phyloP scores from a whole-genome alignment of 2,888 invertebrate genomes.

The Acanthococcus lagerstroemiae region DNA sequence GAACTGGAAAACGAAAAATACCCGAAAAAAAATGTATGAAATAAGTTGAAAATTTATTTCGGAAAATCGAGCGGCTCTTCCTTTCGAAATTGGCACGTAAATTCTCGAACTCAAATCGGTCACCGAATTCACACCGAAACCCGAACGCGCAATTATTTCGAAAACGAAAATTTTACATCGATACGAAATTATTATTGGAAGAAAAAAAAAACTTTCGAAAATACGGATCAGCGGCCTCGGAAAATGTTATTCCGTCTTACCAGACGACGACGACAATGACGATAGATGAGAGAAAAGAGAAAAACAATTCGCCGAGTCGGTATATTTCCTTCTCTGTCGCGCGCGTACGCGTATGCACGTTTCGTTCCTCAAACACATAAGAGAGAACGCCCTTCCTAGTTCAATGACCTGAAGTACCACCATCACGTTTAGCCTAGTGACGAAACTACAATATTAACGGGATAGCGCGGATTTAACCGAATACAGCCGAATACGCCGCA shows the following conservation, averaged over 20 bases:
- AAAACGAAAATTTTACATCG: too few relatives aligned
- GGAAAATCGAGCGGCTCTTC: too few relatives aligned
- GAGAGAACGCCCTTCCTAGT: conserved; percentile 30
- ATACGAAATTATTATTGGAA: too few relatives aligned
- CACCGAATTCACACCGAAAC: too few relatives aligned
- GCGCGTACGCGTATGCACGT: conserved; percentile 15
- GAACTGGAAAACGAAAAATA: background rate
- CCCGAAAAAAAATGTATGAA: background rate
- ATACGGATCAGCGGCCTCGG: background rate
- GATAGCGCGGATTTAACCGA: conserved; percentile 19
- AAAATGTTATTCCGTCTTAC: conserved; percentile 28
- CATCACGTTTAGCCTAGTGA: conserved; percentile 31
- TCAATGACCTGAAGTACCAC: conserved; percentile 30
- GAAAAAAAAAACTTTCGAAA: background rate
- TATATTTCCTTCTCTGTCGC: conserved; percentile 26
- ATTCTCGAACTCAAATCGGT: too few relatives aligned
- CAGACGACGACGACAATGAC: conserved; percentile 29
- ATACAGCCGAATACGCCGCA: conserved; percentile 10
- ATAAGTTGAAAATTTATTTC: too few relatives aligned
- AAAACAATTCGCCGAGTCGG: conserved; percentile 22
- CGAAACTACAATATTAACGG: conserved; percentile 28
- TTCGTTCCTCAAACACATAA: conserved; percentile 30
- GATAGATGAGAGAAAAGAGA: conserved; percentile 30
- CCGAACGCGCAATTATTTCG: too few relatives aligned
- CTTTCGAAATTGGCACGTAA: too few relatives aligned